Evolutionary conservation across 2,113 vertebrate genomes (phyloP), one percentile per base, ranked within the genome.

Genomic region (Nannobrachium achirus): DNA sequence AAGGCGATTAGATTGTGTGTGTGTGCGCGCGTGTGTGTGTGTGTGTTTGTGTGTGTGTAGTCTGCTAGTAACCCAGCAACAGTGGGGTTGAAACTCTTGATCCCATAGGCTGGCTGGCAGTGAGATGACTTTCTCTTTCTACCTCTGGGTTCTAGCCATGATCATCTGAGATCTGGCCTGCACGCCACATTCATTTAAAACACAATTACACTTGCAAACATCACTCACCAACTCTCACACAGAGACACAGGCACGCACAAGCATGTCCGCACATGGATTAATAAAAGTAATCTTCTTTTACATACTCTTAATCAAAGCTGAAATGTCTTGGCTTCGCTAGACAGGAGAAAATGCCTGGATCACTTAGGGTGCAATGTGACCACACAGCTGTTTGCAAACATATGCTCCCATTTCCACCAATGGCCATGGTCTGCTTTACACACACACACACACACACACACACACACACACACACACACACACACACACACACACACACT

Each of bases 41-140:
- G 55, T 40, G 8, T n/a, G 55, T 16, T 3, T 13, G 20, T 56
- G 20, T 38, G 38, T 59, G 46, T 40, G 0, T 58, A 71, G 79
- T 87, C 75, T 81, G 73, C 69, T 66, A 75, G 89, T 86, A 89
- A 82, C 90, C 85, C 76, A 55, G 89, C 82, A 88, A 91, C 87
- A 78, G 74, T 79, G 74, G 64, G 61, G 71, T 64, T 83, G 52
- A 73, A 85, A 73, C 53, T 82, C 82, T 80, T 82, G 74, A 86
- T 85, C 84, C 83, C 69, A 78, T 66, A 86, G 86, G 70, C 86
- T 88, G 58, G 60, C 72, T 69, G 56, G 39, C 64, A 0, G n/a
- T 33, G 25, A 33, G 25, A 33, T 33, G 25, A 33, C 45, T 75
- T 44, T 65, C 33, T 74, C 2, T 63, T 58, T 73, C 56, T 79